Conservation (phyloP, 2,888 invertebrate genomes). For the Mythimna pallens region DNA sequence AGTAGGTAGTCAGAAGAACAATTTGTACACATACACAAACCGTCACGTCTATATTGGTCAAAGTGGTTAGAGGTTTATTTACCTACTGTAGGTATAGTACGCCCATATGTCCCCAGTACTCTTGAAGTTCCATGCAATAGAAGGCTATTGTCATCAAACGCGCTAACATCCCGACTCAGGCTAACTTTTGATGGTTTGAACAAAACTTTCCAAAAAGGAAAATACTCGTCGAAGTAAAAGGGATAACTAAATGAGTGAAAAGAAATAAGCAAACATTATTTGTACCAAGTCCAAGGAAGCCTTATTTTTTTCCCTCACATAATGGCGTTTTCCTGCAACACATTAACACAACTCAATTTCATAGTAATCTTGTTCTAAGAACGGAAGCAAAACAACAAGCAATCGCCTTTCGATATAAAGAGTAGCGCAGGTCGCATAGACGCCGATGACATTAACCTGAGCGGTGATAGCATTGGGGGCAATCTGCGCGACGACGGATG, state of each 20-base stretch:
- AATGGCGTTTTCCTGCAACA: conserved; percentile 5
- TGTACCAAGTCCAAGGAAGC: not conserved
- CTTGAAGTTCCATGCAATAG: no score
- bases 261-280: not conserved
- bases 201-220: not conserved
- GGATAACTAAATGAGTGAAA: not conserved
- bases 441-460: conserved; percentile 50
- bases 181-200: no score
- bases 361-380: conserved; percentile 41
- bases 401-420: conserved; percentile 40
- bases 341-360: conserved; percentile 25
- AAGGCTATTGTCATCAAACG: no score
- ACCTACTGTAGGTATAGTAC: no score
- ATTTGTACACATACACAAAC: not conserved
- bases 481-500: conserved; percentile 40
- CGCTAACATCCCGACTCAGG: no score
- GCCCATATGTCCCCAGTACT: no score
- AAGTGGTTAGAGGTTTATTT: no score
- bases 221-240: no score
- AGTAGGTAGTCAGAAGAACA: not conserved
- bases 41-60: not conserved
- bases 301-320: not conserved
- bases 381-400: conserved; percentile 35
- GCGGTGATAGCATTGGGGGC: conserved; percentile 42
- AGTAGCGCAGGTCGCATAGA: conserved; percentile 23